These are phyloP conservation scores for Leptinotarsa juncta DNA, from an alignment of 2,888 invertebrate species.

Conservation along the genomic window DNA sequence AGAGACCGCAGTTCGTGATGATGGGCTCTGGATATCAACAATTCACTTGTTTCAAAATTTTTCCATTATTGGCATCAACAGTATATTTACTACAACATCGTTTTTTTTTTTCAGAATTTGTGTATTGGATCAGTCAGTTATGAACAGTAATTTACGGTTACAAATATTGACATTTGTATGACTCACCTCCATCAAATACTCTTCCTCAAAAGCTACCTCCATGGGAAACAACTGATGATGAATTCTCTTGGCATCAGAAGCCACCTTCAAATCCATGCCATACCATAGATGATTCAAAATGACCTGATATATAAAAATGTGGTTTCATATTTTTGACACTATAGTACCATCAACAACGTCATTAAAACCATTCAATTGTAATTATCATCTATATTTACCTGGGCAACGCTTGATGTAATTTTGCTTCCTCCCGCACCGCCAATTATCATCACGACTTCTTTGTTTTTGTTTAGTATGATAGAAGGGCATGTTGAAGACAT, in stretches of 20 bases:
- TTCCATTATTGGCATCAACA: too few species aligned
- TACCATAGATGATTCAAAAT: constrained; percentile 70
- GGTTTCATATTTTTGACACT: too few species aligned
- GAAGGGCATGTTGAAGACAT: constrained; percentile 92
- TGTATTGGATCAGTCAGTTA: background rate
- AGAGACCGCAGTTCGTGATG: too few species aligned
- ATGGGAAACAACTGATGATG: constrained; percentile 76
- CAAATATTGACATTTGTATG: constrained; percentile 2
- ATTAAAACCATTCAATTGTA: background rate
- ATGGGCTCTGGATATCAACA: too few species aligned
- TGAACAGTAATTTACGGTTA: background rate
- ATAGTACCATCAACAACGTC: background rate
- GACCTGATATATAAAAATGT: constrained; percentile 61
- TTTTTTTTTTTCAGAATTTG: background rate
- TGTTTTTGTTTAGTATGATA: constrained; percentile 74
- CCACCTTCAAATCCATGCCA: constrained; percentile 67
- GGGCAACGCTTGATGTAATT: constrained; percentile 84
- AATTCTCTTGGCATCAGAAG: constrained; percentile 69
- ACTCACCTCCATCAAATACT: constrained; percentile 63
- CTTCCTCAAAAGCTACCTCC: constrained; percentile 67
- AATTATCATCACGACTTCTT: constrained; percentile 69
- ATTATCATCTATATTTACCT: constrained; percentile 60
- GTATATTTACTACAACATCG: background rate
- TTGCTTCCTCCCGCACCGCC: constrained; percentile 93
- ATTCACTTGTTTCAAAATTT: too few species aligned